phyloP scores from a whole-genome alignment of 2,113 vertebrate species.

The Phasianus colchicus region DNA sequence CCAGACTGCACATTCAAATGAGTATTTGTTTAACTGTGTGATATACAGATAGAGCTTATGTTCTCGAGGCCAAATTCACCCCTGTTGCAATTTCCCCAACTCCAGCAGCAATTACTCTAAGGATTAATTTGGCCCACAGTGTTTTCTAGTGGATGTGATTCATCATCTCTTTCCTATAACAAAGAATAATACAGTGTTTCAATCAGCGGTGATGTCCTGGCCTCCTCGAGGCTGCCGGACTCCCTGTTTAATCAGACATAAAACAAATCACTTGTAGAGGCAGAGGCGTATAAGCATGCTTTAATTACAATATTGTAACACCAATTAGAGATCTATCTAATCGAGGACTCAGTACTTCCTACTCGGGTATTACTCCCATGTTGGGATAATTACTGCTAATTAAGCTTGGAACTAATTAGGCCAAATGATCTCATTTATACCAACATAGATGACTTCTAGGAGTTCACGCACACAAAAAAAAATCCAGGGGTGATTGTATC shows the following conservation, averaged over 20 bases:
- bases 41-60: slow-evolving; percentile 64
- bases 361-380: slow-evolving; percentile 89
- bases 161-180: slow-evolving; percentile 67
- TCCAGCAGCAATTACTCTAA: slow-evolving; percentile 64
- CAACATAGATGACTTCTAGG: slow-evolving; percentile 86
- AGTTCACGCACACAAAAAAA: slow-evolving; percentile 68
- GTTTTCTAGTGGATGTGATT: slow-evolving; percentile 64
- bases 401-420: slow-evolving; percentile 90
- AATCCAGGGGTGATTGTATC: slow-evolving; percentile 76
- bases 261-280: slow-evolving; percentile 84
- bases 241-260: slow-evolving; percentile 88
- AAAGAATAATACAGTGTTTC: slow-evolving; percentile 58
- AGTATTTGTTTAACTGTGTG: slow-evolving; percentile 63
- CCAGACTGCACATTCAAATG: slow-evolving; percentile 59
- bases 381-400: slow-evolving; percentile 91
- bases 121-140: slow-evolving; percentile 68
- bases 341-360: slow-evolving; percentile 87
- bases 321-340: slow-evolving; percentile 90
- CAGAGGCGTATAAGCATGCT: slow-evolving; percentile 84
- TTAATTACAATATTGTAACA: slow-evolving; percentile 91
- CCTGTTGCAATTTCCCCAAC: slow-evolving; percentile 60
- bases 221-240: slow-evolving; percentile 81
- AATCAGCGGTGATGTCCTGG: slow-evolving; percentile 74
- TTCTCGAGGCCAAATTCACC: slow-evolving; percentile 65
- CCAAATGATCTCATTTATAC: slow-evolving; percentile 90